Percentiles rank a stretch among this genome's conserved stretches.
Conservation (phyloP, 2,113 vertebrate genomes). For the Rutilus rutilus region DNA sequence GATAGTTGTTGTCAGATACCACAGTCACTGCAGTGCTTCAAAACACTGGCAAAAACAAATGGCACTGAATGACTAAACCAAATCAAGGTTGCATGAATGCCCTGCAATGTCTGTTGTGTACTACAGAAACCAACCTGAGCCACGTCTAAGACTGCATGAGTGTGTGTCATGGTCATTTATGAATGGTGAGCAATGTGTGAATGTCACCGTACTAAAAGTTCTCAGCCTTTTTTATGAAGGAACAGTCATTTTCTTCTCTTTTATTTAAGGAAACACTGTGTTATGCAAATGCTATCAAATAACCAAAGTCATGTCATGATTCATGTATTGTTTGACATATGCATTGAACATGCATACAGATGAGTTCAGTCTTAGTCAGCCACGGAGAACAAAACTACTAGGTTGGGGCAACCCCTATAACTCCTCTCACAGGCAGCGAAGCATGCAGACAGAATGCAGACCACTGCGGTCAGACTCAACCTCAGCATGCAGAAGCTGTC, state of each 20-base stretch:
- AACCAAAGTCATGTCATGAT: neutral
- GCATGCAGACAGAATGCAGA: slow-evolving; percentile 10
- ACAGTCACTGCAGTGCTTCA: slow-evolving; percentile 33
- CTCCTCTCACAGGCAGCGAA: neutral
- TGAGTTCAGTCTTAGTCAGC: neutral
- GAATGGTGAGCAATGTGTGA: slow-evolving; percentile 4
- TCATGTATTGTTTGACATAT: slow-evolving; percentile 3
- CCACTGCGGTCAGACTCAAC: slow-evolving; percentile 1
- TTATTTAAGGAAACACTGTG: neutral
- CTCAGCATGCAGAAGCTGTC: neutral
- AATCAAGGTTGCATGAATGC: neutral
- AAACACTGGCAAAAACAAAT: slow-evolving; percentile 53
- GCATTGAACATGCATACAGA: neutral
- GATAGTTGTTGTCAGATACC: slow-evolving; percentile 61
- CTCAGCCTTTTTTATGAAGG: neutral
- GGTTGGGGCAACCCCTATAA: neutral
- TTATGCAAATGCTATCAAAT: neutral
- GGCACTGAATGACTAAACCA: neutral
- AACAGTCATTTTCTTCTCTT: neutral
- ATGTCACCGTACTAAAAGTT: neutral
- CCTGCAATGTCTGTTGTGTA: neutral
- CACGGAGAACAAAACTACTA: neutral
- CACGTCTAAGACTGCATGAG: neutral
- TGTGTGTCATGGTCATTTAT: neutral
- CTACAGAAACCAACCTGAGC: neutral